phyloP scores from a whole-genome alignment of 2,888 invertebrate genomes.

The Lasiommata megera region DNA sequence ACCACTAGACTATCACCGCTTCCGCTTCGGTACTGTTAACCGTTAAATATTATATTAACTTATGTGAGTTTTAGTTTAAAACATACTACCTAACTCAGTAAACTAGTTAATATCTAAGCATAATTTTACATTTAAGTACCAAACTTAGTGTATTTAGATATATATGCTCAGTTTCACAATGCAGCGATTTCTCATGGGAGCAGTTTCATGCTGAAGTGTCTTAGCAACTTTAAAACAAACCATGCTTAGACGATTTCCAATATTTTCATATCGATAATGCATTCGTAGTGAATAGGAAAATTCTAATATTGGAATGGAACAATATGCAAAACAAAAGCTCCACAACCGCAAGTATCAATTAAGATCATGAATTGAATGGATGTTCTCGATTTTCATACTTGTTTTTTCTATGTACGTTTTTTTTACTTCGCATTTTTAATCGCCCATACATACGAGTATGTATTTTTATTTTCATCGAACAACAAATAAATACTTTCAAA shows the following conservation, averaged over 20 bases:
- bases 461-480: no score
- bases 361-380: neutral
- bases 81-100: no score
- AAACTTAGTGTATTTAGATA: neutral
- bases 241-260: neutral
- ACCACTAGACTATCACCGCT: no score
- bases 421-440: no score
- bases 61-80: no score
- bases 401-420: neutral
- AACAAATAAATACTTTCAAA: no score
- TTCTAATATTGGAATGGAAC: neutral
- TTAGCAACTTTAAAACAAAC: conserved; percentile 1
- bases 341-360: conserved; percentile 1
- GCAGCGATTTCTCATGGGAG: conserved; percentile 4
- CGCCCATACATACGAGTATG: no score
- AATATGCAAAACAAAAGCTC: neutral
- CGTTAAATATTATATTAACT: no score
- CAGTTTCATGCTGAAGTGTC: neutral
- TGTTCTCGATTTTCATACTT: neutral
- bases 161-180: conserved; percentile 4
- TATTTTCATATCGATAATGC: conserved; percentile 9
- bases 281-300: conserved; percentile 1
- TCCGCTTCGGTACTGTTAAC: no score
- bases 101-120: no score
- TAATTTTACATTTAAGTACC: neutral